Evolutionary conservation across 2,797 vertebrate species (phyloP), one percentile per base, ranked within the genome.

Genomic region (Nannoperca obscura): DNA sequence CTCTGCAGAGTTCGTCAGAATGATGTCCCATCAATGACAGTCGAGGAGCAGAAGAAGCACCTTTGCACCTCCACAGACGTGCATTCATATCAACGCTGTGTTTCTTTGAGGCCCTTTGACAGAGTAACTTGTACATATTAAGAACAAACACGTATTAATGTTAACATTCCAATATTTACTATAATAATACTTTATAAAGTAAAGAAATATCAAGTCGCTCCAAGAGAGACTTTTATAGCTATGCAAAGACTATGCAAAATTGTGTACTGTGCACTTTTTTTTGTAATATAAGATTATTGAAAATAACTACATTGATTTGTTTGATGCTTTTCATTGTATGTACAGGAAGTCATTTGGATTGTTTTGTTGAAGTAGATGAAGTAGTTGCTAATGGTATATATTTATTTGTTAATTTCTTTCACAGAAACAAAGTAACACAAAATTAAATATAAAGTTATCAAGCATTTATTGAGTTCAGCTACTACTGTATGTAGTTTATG

Each of bases 1-100:
- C 50, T 76, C 80, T 79, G 13, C 91, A 96, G 95, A 96, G 76
- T 96, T 96, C 46, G 95, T 96, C 80, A 92, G 83, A 83, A 96
- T 96, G 95, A 95, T 96, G 94, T 95, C 94, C 40, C 90, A 86
- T 84, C 85, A 94, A 74, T 96, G 91, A 95, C 58, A 53, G 38
- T 1, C 3, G 14, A 74, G 36, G 38, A 71, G 30, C 61, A 12
- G 3, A 49, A 77, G 30, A 52, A 75, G 30, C 7, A 40, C 38
- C 57, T 71, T 32, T 72, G 57, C 78, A 70, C 58, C 64, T 57
- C 36, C 5, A 57, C 13, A 44, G n/a, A 62, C 32, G 34, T 4
- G n/a, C 40, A 74, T 44, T 40, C 19, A 55, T 40, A 47, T 13
- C 1, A 14, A 70, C 24, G 8, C 27, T 10, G 46, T 76, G 46